A percentile compares a stretch with the other conserved stretches of the same genome.
Evolutionary conservation across 2,113 vertebrate species (phyloP).

Genomic region (Lanius collurio): DNA sequence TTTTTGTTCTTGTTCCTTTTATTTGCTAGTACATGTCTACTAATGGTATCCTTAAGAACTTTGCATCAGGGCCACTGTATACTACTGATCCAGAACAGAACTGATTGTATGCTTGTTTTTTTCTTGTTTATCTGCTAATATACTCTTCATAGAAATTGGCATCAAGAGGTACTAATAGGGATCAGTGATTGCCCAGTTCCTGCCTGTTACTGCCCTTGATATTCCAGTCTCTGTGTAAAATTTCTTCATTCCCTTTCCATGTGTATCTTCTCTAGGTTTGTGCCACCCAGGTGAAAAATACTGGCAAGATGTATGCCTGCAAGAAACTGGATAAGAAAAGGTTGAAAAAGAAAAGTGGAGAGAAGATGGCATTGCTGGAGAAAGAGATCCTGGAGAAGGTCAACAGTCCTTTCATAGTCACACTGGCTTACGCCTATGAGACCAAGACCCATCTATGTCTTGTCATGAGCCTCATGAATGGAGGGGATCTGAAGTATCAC

Average conservation of each 20-base stretch:
- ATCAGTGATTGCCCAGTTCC: background rate
- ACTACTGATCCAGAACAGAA: background rate
- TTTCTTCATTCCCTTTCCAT: background rate
- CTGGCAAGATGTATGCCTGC: constrained; percentile 94
- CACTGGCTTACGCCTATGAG: constrained; percentile 87
- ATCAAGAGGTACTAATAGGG: background rate
- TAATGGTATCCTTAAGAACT: background rate
- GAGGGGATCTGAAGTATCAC: constrained; percentile 93
- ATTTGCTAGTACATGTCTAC: background rate
- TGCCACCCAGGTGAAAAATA: constrained; percentile 90
- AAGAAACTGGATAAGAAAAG: constrained; percentile 94
- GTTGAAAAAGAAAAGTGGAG: constrained; percentile 90
- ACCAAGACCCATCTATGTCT: constrained; percentile 91
- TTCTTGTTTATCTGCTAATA: background rate
- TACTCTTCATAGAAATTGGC: background rate
- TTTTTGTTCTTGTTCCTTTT: background rate
- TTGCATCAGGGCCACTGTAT: background rate
- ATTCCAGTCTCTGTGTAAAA: background rate
- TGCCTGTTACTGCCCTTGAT: background rate
- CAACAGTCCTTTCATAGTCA: constrained; percentile 90
- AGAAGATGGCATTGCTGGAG: constrained; percentile 91
- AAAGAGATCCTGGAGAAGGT: constrained; percentile 91
- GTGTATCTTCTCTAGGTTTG: constrained; percentile 80
- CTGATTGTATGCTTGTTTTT: background rate
- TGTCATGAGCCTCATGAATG: constrained; percentile 95